Conservation (phyloP, 1,140 invertebrate species). For the Aplysia californica region DNA sequence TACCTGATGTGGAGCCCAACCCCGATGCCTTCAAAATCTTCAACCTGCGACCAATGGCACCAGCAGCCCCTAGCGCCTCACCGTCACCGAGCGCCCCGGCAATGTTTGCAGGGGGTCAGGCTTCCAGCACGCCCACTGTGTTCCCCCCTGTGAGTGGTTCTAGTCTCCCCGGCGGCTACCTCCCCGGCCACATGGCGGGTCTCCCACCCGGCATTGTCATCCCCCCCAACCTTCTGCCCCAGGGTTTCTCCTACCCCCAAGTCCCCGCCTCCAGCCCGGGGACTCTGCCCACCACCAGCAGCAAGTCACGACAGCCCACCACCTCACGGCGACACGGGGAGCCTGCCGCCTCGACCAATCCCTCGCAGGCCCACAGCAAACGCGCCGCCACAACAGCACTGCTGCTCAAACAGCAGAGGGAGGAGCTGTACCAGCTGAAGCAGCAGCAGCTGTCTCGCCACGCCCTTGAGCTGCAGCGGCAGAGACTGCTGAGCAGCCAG, state of each 20-base stretch:
- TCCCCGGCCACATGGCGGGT: slow-evolving; percentile 18
- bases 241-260: neutral
- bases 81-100: neutral
- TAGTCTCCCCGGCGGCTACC: neutral
- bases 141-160: slow-evolving; percentile 10
- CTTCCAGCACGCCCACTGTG: neutral
- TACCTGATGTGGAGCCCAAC: slow-evolving; percentile 34
- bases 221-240: neutral
- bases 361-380: neutral
- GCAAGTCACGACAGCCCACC: neutral
- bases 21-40: slow-evolving; percentile 48
- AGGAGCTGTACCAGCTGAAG: neutral
- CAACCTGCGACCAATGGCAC: slow-evolving; percentile 40
- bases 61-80: slow-evolving; percentile 16
- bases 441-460: neutral
- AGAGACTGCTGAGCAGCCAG: neutral
- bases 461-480: neutral
- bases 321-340: neutral
- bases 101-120: neutral
- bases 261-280: no score
- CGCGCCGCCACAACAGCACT: no score
- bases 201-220: slow-evolving; percentile 23
- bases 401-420: neutral
- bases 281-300: neutral
- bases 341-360: neutral